These are phyloP conservation scores for Agrotis clavis DNA, from an alignment of 2,888 invertebrate species.

Conservation along the genomic window DNA sequence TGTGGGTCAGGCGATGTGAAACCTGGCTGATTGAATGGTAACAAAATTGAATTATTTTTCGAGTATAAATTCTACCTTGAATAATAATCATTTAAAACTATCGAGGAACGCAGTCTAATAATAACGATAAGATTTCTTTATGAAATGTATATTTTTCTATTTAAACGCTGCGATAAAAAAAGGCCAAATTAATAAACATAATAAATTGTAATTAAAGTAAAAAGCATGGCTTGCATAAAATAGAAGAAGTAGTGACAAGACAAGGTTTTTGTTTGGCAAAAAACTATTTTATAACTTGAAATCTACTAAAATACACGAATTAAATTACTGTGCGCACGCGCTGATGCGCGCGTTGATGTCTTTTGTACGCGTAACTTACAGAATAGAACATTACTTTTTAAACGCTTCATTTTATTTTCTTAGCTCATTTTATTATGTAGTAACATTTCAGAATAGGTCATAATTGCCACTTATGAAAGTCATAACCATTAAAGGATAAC, in stretches of 20 bases:
- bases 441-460: constrained; percentile 43
- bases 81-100: too few relatives aligned
- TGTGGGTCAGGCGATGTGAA: constrained; percentile 33
- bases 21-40: constrained; percentile 24
- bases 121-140: too few relatives aligned
- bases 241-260: too few relatives aligned
- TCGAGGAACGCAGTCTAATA: too few relatives aligned
- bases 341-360: constrained; percentile 75
- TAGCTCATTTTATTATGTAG: constrained; percentile 22
- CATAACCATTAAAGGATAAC: constrained; percentile 56
- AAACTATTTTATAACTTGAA: neutral
- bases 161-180: too few relatives aligned
- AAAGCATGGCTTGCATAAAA: too few relatives aligned
- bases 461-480: constrained; percentile 45
- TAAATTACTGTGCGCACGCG: constrained; percentile 61
- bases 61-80: neutral
- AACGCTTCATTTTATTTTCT: constrained; percentile 8
- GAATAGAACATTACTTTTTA: constrained; percentile 7
- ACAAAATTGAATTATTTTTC: neutral
- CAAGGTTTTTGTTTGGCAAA: too few relatives aligned
- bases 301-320: constrained; percentile 15
- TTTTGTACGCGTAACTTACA: constrained; percentile 65
- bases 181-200: too few relatives aligned
- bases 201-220: neutral
- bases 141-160: too few relatives aligned